Evolutionary conservation across 2,888 invertebrate species (phyloP).

Genomic region (Tenodera sinensis): DNA sequence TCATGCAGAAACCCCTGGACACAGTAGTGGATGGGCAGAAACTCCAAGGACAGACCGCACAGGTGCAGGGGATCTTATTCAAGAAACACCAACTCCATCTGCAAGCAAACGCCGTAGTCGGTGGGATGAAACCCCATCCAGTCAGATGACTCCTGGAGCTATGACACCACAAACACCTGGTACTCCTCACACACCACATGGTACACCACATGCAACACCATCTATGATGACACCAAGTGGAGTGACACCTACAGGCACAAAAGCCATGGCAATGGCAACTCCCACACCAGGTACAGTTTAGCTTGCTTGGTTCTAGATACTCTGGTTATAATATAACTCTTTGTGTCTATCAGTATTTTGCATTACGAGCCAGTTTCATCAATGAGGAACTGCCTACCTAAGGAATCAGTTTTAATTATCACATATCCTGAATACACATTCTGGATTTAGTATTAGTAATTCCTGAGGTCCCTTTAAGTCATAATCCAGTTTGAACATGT

Average conservation of each 20-base stretch:
- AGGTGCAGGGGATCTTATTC: slow-evolving; percentile 64
- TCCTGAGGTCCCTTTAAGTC: too few relatives aligned
- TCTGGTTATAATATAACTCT: too few relatives aligned
- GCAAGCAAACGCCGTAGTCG: slow-evolving; percentile 92
- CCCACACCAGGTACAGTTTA: slow-evolving; percentile 72
- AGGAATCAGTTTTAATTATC: too few relatives aligned
- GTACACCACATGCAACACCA: slow-evolving; percentile 66
- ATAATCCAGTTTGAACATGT: too few relatives aligned
- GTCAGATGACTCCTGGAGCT: slow-evolving; percentile 46
- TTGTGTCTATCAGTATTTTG: too few relatives aligned
- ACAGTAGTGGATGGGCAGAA: slow-evolving; percentile 97
- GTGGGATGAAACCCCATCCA: slow-evolving; percentile 97
- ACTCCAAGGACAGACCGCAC: slow-evolving; percentile 94
- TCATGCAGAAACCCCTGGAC: slow-evolving; percentile 83
- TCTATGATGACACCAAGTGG: slow-evolving; percentile 74
- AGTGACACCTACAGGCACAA: slow-evolving; percentile 82
- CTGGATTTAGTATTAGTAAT: too few relatives aligned
- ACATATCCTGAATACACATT: too few relatives aligned
- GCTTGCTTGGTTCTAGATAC: too few relatives aligned
- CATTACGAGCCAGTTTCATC: too few relatives aligned
- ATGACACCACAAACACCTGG: slow-evolving; percentile 52
- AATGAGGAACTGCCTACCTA: too few relatives aligned
- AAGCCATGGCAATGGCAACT: slow-evolving; percentile 98
- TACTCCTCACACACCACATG: slow-evolving; percentile 69
- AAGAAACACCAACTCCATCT: slow-evolving; percentile 92